A percentile compares a stretch with the other conserved stretches of the same genome.
phyloP scores from a whole-genome alignment of 2,888 invertebrate species.

The Oligia latruncula region DNA sequence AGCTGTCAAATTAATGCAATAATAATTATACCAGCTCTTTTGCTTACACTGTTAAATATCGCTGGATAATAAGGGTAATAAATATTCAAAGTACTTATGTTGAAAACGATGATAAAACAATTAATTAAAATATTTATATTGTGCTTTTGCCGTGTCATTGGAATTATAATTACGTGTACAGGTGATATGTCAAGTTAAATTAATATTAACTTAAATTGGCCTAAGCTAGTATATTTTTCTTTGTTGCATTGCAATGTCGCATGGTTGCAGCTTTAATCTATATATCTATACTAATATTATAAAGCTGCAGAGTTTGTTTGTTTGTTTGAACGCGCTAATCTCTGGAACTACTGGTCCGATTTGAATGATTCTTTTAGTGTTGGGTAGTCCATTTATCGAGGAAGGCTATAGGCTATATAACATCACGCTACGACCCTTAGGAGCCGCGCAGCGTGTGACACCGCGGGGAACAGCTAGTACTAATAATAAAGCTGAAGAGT shows the following conservation, averaged over 20 bases:
- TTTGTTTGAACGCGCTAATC: too few species aligned
- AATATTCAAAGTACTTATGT: conserved; percentile 54
- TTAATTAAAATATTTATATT: conserved; percentile 33
- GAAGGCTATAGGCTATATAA: too few species aligned
- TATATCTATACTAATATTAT: too few species aligned
- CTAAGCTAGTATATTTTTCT: not conserved
- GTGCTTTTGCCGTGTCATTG: conserved; percentile 14
- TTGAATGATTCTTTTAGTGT: too few species aligned
- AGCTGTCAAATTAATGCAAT: conserved; percentile 62
- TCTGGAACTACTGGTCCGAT: too few species aligned
- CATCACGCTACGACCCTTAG: too few species aligned
- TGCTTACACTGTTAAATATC: conserved; percentile 55
- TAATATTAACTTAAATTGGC: not conserved
- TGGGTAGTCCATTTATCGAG: too few species aligned
- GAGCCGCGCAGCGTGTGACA: too few species aligned
- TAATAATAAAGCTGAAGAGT: too few species aligned
- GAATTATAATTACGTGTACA: conserved; percentile 40
- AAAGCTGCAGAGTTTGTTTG: too few species aligned
- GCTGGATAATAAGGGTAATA: conserved; percentile 54
- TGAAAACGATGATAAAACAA: conserved; percentile 41
- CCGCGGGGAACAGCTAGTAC: too few species aligned
- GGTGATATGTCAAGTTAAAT: conserved; percentile 23
- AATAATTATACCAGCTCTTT: conserved; percentile 55
- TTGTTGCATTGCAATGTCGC: conserved; percentile 9
- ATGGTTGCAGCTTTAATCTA: not conserved